Conservation (phyloP, 1,140 invertebrate species). For the Drosophila seguyi region DNA sequence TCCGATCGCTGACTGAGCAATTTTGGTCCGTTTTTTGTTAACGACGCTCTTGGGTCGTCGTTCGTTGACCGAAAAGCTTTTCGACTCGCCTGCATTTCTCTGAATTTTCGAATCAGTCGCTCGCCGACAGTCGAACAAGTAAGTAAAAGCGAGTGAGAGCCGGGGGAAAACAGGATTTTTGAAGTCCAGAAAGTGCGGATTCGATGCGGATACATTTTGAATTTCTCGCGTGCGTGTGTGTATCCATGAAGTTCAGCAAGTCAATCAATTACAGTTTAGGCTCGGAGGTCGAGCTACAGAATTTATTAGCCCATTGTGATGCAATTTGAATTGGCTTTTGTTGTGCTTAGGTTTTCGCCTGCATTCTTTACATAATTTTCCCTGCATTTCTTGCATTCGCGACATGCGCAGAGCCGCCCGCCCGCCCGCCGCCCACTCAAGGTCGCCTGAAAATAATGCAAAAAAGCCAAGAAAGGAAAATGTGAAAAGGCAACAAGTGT, state of each 20-base stretch:
- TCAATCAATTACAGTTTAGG: conserved; percentile 14
- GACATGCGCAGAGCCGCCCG: conserved; percentile 61
- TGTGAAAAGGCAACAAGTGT: conserved; percentile 66
- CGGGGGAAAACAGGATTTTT: conserved; percentile 1
- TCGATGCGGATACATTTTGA: neutral
- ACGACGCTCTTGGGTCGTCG: conserved; percentile 15
- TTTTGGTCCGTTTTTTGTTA: conserved; percentile 10
- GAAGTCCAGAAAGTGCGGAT: conserved; percentile 2
- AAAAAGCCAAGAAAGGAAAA: conserved; percentile 21
- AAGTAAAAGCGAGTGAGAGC: conserved; percentile 28
- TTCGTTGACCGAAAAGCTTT: conserved; percentile 49
- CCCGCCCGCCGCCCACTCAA: conserved; percentile 46
- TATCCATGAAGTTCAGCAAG: conserved; percentile 17
- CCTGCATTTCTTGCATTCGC: conserved; percentile 45
- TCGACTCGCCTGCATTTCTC: conserved; percentile 27
- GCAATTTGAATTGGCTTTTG: conserved; percentile 45
- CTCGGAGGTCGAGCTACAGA: conserved; percentile 3
- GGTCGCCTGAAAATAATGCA: conserved; percentile 47
- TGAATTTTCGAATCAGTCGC: conserved; percentile 54
- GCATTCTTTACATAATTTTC: conserved; percentile 73
- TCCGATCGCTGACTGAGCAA: conserved; percentile 45
- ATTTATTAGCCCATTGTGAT: conserved; percentile 42
- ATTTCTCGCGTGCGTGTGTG: conserved; percentile 21
- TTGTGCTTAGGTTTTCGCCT: conserved; percentile 29
- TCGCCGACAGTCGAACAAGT: conserved; percentile 48